phyloP scores from a whole-genome alignment of 2,113 vertebrate species.

The Corythoichthys intestinalis region DNA sequence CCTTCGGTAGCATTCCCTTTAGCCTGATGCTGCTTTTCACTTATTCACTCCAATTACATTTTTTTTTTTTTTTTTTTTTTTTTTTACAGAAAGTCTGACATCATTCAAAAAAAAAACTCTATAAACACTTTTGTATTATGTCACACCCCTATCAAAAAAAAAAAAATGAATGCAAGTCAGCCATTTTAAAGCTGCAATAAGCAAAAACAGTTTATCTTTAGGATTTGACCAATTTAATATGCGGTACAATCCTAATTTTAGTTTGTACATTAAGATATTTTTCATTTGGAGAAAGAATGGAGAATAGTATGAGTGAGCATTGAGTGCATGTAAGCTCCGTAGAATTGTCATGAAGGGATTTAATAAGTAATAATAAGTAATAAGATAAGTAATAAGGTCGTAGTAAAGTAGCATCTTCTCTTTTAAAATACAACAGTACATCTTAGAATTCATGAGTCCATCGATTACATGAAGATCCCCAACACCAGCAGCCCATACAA shows the following conservation, averaged over 20 bases:
- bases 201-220: not conserved
- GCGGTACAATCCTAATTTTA: not conserved
- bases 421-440: no score
- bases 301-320: no score
- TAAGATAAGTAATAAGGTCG: no score
- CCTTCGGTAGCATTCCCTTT: slow-evolving; percentile 5
- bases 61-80: not conserved
- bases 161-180: no score
- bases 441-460: no score
- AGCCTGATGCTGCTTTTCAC: not conserved
- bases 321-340: no score
- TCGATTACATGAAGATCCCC: no score
- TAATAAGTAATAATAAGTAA: not conserved
- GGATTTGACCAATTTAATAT: not conserved
- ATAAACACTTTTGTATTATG: not conserved
- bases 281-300: not conserved
- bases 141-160: no score
- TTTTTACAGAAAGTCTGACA: not conserved
- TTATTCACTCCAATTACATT: not conserved
- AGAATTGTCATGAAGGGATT: not conserved
- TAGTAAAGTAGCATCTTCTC: no score
- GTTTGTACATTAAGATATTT: no score
- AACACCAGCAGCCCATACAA: no score
- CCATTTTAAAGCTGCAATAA: not conserved
- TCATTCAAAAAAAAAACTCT: not conserved